phyloP scores from a whole-genome alignment of 1,140 invertebrate genomes.

The Drosophila chauvacae region DNA sequence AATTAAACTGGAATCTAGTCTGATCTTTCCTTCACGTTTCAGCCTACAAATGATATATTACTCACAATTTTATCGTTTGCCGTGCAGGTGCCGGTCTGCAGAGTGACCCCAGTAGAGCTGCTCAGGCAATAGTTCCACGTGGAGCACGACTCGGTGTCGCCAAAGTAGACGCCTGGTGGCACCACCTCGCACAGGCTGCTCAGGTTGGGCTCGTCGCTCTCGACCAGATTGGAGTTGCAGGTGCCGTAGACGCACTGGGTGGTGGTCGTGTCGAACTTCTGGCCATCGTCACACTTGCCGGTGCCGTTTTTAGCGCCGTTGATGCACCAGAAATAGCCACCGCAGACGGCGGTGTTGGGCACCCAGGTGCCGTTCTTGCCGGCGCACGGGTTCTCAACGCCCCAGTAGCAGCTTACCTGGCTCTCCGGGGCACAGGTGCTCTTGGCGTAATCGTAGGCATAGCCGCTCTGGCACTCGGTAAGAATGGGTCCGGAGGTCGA shows the following conservation, averaged over 20 bases:
- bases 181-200: constrained; percentile 36
- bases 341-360: constrained; percentile 37
- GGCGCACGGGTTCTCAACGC: constrained; percentile 35
- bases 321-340: constrained; percentile 33
- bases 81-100: neutral
- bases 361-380: constrained; percentile 25
- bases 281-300: constrained; percentile 5
- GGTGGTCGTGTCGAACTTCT: neutral
- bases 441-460: constrained; percentile 43
- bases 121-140: constrained; percentile 37
- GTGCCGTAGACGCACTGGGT: constrained; percentile 16
- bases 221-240: neutral
- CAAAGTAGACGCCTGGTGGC: constrained; percentile 43
- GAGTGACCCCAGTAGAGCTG: neutral
- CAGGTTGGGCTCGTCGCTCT: neutral
- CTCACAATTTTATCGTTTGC: constrained; percentile 9
- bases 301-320: neutral
- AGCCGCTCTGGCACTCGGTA: constrained; percentile 19
- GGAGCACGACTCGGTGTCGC: constrained; percentile 11
- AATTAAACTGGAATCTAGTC: neutral
- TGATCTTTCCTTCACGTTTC: neutral
- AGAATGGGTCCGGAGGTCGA: constrained; percentile 31
- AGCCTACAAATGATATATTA: neutral
- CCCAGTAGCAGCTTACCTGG: constrained; percentile 51
- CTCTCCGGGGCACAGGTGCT: constrained; percentile 24